Evolutionary conservation across 2,888 invertebrate genomes (phyloP).

Genomic region (Lochmaea crataegi): DNA sequence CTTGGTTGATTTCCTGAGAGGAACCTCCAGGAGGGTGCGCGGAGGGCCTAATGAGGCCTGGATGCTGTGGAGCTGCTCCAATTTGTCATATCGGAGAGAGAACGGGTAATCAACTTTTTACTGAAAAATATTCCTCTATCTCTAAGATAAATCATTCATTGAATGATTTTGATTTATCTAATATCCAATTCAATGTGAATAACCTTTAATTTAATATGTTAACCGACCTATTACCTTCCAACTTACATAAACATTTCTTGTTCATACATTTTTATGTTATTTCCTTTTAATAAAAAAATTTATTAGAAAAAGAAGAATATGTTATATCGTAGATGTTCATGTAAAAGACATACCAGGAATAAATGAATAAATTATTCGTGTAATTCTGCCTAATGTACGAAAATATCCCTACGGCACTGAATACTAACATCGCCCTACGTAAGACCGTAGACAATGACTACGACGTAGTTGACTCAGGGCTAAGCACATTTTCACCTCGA

Average conservation of each 20-base stretch:
- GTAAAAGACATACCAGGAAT: background rate
- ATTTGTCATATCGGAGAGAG: no score
- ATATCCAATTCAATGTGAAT: no score
- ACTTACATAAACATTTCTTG: background rate
- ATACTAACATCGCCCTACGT: background rate
- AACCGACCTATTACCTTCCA: background rate
- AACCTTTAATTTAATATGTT: background rate
- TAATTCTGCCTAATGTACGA: background rate
- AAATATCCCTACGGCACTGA: constrained; percentile 6
- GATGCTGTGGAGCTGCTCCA: no score
- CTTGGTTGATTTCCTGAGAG: no score
- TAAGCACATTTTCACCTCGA: constrained; percentile 30
- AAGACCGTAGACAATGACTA: background rate
- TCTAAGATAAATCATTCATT: no score
- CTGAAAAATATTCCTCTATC: no score
- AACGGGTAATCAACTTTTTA: no score
- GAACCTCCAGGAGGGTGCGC: no score
- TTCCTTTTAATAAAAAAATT: no score
- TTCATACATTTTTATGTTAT: background rate
- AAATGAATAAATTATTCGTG: background rate
- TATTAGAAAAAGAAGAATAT: constrained; percentile 1
- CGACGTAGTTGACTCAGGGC: constrained; percentile 2
- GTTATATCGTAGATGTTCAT: background rate
- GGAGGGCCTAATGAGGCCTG: no score
- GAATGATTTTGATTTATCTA: no score